Base-by-base conservation (phyloP, 2,888 invertebrate genomes). In the Colletes collaris region DNA sequence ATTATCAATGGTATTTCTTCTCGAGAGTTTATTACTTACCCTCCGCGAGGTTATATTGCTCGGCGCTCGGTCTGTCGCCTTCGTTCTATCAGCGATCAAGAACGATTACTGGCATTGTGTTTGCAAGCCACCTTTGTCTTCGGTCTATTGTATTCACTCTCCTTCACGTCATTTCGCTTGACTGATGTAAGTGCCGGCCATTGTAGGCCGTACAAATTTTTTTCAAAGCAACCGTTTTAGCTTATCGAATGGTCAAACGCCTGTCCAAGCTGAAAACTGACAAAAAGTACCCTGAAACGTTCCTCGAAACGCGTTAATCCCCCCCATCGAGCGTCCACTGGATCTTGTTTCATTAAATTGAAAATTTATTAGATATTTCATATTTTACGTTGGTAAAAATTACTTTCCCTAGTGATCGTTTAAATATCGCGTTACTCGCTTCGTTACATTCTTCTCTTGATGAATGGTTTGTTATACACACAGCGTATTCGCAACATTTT, bases 131-230 rank as follows among this genome's bases (percentile, higher is more conserved):
- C 84, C 78, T 86, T 87, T 89, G 88, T 88, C 86, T 81, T 75
- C 74, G 75, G 74, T 72, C 79, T 79, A 79, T 84, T 83, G 79
- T 75, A 73, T 56, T 77, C 74, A 64, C 64, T 76, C 87, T 87
- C 87, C 83, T 88, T 88, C 86, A 85, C 83, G 89, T 88, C 88
- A 87, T 86, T 86, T 81, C 79, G 74, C 77, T 83, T 84, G 89
- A 89, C 87, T 87, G 87, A 83, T 85, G 83, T 84, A 83, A 84
- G 81, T 85, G 82, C 27, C 82, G 62, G 35, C 69, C 65, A 79
- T 86, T 85, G 72, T 82, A 77, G 58, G 62, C 67, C 13, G 50
- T 63, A 64, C 73, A 77, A 77, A 65, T 81, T 70, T 75, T 75
- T 69, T 58, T 62, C 56, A 50, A 58, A 52, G 71, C 62, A 70